These are phyloP conservation scores for Pseudonaja textilis DNA, from an alignment of 2,113 vertebrate genomes.

Conservation along the genomic window DNA sequence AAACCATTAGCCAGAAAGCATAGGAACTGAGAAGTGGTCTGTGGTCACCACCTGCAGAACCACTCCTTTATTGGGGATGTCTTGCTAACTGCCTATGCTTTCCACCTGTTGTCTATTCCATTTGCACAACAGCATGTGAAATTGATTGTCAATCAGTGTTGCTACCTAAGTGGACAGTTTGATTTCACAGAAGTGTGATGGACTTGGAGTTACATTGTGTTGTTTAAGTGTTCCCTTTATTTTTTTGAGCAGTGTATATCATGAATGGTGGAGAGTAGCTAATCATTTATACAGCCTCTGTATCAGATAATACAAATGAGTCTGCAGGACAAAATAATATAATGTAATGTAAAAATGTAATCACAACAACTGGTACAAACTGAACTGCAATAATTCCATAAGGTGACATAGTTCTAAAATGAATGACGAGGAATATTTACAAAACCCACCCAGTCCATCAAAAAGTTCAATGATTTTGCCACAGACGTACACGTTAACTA, in stretches of 20 bases:
- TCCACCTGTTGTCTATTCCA: too few relatives aligned
- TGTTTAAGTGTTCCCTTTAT: too few relatives aligned
- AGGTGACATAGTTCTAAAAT: background rate
- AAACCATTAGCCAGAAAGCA: too few relatives aligned
- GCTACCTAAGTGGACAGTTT: too few relatives aligned
- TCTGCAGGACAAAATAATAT: background rate
- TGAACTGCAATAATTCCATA: background rate
- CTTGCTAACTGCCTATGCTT: too few relatives aligned
- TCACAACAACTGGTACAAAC: background rate
- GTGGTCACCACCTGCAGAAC: too few relatives aligned
- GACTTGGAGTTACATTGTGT: too few relatives aligned
- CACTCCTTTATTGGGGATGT: too few relatives aligned
- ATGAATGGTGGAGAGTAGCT: background rate
- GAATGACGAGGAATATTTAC: background rate
- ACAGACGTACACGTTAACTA: conserved; percentile 46
- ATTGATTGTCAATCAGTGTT: too few relatives aligned
- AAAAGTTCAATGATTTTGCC: background rate
- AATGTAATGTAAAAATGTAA: background rate
- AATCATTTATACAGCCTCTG: background rate
- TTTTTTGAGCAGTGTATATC: background rate
- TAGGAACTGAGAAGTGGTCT: too few relatives aligned
- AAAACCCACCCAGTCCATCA: background rate
- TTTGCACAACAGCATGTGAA: too few relatives aligned
- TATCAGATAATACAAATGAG: background rate
- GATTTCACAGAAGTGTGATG: too few relatives aligned